Evolutionary conservation across 2,888 invertebrate genomes (phyloP), one percentile per base, ranked within the genome.

Genomic region (Trachelus iudaicus): DNA sequence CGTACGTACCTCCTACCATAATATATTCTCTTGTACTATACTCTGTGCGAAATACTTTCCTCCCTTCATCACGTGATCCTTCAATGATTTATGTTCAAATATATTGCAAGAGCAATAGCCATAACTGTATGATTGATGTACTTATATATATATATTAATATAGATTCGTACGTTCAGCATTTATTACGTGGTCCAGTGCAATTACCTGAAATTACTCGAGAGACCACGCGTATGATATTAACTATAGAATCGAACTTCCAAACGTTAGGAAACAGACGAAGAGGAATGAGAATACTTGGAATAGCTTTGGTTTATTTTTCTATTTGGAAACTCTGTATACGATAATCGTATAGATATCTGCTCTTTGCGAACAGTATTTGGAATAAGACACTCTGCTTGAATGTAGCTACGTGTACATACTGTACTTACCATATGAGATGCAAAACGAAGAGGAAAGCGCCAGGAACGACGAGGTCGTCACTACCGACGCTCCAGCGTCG

Each of bases 401-500:
- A 71, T 9, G 71, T 34, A 71, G 31, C 23, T 15, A n/a, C 3
- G 2, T 2, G n/a, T 34, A 11, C 13, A 30, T 34, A 34, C 35
- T 34, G 11, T 68, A 93, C 95, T 94, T 92, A 97, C 97, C 97
- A 97, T 90, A 96, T 93, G 80, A 95, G 91, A 92, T 97, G 97
- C 85, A 96, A 92, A 80, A 95, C 92, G 91, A 96, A 94, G 78
- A 97, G 93, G 90, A 96, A 95, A 82, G 94, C 94, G 78, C 96
- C 97, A 68, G 97, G 97, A 76, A 97, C 96, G 84, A 97, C 96
- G 85, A 97, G 93, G 92, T 97, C 97, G 93, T 97, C 97, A 83
- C 96, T 97, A 85, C 97, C 97, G 84, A 97, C 96, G 89, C 96
- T 95, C 97, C 97, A 97, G 86, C 97, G 94, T 87, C 97, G 93